phyloP scores from a whole-genome alignment of 2,113 vertebrate genomes.

The western clawed frog (Xenopus tropicalis) region UCB_Xtro_10.0 CM004448.2:97748501-97749000 shows the following conservation, averaged over 20 bases:
- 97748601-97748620: conserved; percentile 38
- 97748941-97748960: too few relatives aligned
- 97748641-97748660: background rate
- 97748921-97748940: too few relatives aligned
- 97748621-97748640: conserved; percentile 29
- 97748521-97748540: conserved; percentile 34
- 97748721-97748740: background rate
- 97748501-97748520: conserved; percentile 46
- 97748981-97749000: too few relatives aligned
- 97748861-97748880: too few relatives aligned
- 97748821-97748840: too few relatives aligned
- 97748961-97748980: too few relatives aligned
- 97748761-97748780: background rate
- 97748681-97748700: background rate
- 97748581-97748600: conserved; percentile 31
- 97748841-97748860: too few relatives aligned
- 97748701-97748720: background rate
- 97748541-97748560: conserved; percentile 41
- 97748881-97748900: too few relatives aligned
- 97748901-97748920: too few relatives aligned
- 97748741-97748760: background rate
- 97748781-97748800: too few relatives aligned
- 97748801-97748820: too few relatives aligned
- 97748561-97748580: conserved; percentile 35
- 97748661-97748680: background rate